Conservation (phyloP, 2,888 invertebrate species). For the Himalopsyche anomala region DNA sequence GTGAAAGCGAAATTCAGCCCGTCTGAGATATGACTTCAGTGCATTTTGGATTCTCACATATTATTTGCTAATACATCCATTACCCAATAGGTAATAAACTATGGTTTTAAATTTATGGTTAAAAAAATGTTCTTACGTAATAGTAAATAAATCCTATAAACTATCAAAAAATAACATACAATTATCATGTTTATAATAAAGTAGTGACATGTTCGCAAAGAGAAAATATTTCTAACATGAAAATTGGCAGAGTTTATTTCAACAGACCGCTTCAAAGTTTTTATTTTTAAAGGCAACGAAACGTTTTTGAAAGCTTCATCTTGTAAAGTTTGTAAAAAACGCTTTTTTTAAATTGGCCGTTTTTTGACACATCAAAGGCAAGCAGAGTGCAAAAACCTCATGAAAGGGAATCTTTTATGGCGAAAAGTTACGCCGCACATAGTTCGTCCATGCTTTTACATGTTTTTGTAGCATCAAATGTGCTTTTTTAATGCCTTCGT, state of each 20-base stretch:
- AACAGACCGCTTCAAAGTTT: background rate
- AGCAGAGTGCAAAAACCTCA: conserved; percentile 68
- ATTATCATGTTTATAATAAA: no score
- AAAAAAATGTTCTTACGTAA: no score
- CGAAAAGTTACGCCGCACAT: conserved; percentile 32
- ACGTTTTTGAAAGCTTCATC: conserved; percentile 56
- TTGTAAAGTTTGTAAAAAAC: conserved; percentile 36
- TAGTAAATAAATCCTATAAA: no score
- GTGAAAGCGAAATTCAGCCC: no score
- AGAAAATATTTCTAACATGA: background rate
- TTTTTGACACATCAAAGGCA: conserved; percentile 61
- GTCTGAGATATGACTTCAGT: no score
- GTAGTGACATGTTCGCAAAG: background rate
- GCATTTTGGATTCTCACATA: no score
- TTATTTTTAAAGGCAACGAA: conserved; percentile 52
- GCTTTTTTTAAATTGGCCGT: conserved; percentile 47
- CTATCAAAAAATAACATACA: no score
- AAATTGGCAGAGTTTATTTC: background rate
- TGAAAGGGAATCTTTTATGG: conserved; percentile 75
- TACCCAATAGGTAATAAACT: no score
- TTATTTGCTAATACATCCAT: no score
- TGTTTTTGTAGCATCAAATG: background rate
- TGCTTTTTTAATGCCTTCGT: no score
- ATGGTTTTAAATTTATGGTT: no score
- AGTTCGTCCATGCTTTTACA: background rate